Base-by-base conservation (phyloP, 2,797 vertebrate genomes). In the Pseudotriccus pelzelni region DNA sequence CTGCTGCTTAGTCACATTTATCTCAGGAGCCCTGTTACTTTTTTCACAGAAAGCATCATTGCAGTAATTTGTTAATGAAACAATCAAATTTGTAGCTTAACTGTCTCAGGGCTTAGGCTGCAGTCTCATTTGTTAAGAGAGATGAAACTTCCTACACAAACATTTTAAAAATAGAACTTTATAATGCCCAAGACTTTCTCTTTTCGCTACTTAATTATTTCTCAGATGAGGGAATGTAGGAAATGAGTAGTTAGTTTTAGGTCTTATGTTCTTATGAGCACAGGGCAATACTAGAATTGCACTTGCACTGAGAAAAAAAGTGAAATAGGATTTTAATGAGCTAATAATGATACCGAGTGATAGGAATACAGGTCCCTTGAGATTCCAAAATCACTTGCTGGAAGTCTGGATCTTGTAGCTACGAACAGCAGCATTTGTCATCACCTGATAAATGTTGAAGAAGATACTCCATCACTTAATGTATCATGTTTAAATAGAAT, bases 1-100 rank as follows among this genome's bases (percentile, higher is more conserved):
- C 92, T 76, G 74, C 74, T 91, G 92, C 90, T 88, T 81, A 50
- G 87, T 92, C 89, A 67, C 70, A 82, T 89, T 96, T 94, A 76
- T 87, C 70, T 89, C 68, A 23, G 55, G 58, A 72, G 64, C 28
- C 14, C 55, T 82, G 64, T 95, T 87, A 64, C 37, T 37, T 37
- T 37, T 37, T 37, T 37, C 37, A 37, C 37, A 37, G 37, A 37
- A 37, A 37, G 37, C 37, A 37, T 37, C 37, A 37, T 10, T 37
- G 37, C 37, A 37, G 37, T 63, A 69, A 46, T 43, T 76, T 93
- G 73, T 78, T 87, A 58, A 91, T 82, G 84, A 90, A 77, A 91
- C 56, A 69, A 67, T 58, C 27, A 77, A 66, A 93, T 77, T 64
- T 5, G 3, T 76, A 56, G 36, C 69, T 92, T 74, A 39, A 39